phyloP scores from a whole-genome alignment of 2,113 vertebrate species.

The Oreochromis aureus region DNA sequence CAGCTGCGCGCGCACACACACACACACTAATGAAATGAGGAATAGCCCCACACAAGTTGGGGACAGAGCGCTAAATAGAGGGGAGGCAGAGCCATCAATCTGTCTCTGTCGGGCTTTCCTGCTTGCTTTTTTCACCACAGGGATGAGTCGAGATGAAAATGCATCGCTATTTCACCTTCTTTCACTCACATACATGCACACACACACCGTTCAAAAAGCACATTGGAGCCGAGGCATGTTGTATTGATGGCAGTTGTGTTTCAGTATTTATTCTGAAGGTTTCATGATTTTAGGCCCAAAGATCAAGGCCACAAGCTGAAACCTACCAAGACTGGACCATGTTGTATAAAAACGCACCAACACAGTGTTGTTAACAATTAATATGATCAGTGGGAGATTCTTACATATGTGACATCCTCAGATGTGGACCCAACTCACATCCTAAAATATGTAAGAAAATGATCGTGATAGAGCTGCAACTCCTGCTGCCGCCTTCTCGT shows the following conservation, averaged over 20 bases:
- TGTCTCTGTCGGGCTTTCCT: conserved; percentile 28
- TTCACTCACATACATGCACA: not conserved
- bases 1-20: conserved; percentile 19
- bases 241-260: not conserved
- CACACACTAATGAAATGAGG: conserved; percentile 66
- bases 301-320: not conserved
- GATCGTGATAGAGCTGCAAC: not conserved
- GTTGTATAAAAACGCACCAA: not conserved
- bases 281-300: not conserved
- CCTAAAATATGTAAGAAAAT: not conserved
- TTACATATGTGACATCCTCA: not conserved
- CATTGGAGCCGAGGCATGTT: not conserved
- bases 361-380: not conserved
- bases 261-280: not conserved
- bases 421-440: rapidly evolving
- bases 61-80: conserved; percentile 52
- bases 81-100: conserved; percentile 45
- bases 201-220: not conserved
- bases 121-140: not conserved
- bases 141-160: not conserved
- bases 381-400: not conserved
- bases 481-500: not conserved
- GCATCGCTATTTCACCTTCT: not conserved
- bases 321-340: not conserved
- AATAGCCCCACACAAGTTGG: conserved; percentile 48